Conservation (phyloP, 2,888 invertebrate species). For the Chymomyza procnemis region DNA sequence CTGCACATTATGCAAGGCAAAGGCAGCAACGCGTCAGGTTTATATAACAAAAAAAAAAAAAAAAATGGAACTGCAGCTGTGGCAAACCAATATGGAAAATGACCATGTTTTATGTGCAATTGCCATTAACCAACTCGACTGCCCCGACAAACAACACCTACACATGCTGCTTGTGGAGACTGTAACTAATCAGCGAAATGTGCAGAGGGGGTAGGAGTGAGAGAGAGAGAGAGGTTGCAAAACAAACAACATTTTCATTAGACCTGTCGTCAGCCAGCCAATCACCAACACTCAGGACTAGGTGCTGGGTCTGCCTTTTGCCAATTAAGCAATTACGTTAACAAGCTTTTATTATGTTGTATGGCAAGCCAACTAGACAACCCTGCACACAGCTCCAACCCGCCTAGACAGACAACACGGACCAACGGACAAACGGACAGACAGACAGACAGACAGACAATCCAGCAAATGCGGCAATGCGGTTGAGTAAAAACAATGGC, state of each 20-base stretch:
- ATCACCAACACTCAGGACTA: background rate
- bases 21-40: slow-evolving; percentile 34
- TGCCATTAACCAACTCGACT: background rate
- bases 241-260: slow-evolving; percentile 53
- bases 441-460: slow-evolving; percentile 7
- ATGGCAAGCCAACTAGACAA: slow-evolving; percentile 24
- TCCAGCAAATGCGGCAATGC: slow-evolving; percentile 9
- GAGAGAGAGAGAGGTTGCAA: too few species aligned
- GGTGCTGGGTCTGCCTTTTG: slow-evolving; percentile 20
- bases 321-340: slow-evolving; percentile 71
- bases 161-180: slow-evolving; percentile 27
- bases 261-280: slow-evolving; percentile 17
- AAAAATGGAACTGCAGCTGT: slow-evolving; percentile 36
- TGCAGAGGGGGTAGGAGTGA: slow-evolving; percentile 38
- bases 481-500: background rate
- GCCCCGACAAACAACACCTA: background rate
- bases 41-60: slow-evolving; percentile 8
- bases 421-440: slow-evolving; percentile 10
- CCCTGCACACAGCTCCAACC: background rate
- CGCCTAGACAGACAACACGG: too few species aligned
- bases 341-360: slow-evolving; percentile 69
- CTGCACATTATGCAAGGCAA: slow-evolving; percentile 39
- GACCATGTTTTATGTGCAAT: slow-evolving; percentile 9
- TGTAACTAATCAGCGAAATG: slow-evolving; percentile 59
- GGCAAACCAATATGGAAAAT: slow-evolving; percentile 14